Evolutionary conservation across 1,140 invertebrate genomes (phyloP).

Genomic region (Euglossa dilemma): DNA sequence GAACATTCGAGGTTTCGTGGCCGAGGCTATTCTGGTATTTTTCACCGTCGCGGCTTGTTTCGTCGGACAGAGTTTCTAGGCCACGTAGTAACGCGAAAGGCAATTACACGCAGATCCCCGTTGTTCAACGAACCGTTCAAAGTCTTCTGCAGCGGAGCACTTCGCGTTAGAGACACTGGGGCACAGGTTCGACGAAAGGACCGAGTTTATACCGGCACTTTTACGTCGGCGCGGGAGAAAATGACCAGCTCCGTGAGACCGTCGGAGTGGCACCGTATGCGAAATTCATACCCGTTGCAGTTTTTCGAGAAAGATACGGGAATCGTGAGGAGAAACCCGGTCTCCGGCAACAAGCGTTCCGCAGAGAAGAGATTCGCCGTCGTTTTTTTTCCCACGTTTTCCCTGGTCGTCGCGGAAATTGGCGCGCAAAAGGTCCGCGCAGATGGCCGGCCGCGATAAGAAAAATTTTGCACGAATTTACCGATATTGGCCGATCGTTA

Average conservation of each 20-base stretch:
- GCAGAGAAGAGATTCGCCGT: slow-evolving; percentile 7
- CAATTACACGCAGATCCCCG: slow-evolving; percentile 24
- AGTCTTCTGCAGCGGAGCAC: not conserved
- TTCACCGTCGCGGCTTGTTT: not conserved
- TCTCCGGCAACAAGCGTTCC: not conserved
- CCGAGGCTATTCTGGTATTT: not conserved
- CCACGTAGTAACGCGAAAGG: not conserved
- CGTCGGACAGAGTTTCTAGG: not conserved
- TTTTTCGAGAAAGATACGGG: not conserved
- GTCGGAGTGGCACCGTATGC: slow-evolving; percentile 34
- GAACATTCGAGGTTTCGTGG: too few species aligned
- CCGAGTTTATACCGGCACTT: slow-evolving; percentile 50
- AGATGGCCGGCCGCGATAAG: slow-evolving; percentile 33
- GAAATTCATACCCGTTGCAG: slow-evolving; percentile 43
- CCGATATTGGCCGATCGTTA: slow-evolving; percentile 45
- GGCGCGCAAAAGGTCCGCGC: slow-evolving; percentile 27
- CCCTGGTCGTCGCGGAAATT: not conserved
- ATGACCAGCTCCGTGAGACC: slow-evolving; percentile 46
- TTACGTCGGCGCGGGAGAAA: slow-evolving; percentile 46
- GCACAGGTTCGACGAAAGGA: slow-evolving; percentile 27
- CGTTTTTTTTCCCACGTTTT: slow-evolving; percentile 2
- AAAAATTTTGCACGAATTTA: slow-evolving; percentile 43
- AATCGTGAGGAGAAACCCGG: not conserved
- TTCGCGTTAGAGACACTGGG: not conserved
- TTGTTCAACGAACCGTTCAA: slow-evolving; percentile 7